Base-by-base conservation (phyloP, 1,140 invertebrate species). In the Solenopsis invicta region DNA sequence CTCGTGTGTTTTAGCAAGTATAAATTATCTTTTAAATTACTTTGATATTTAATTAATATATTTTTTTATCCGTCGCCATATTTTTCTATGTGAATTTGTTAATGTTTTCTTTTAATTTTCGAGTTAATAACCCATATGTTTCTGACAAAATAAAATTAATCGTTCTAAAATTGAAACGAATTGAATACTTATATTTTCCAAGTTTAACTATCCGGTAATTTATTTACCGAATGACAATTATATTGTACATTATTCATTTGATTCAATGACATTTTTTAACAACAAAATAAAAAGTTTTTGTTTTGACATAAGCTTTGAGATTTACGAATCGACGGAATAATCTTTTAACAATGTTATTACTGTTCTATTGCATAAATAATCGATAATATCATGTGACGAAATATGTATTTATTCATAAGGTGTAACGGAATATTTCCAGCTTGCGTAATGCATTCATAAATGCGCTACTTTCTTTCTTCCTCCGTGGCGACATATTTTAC, bases 321-420 rank as follows among this genome's bases (percentile, higher is more conserved):
- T 56, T 74, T 37, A 56, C 9, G 16, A 50, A 56, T 21, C 13
- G 34, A 37, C n/a, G 13, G 52, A 59, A 21, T 37, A 56, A 64
- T 48, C 37, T 45, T 62, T 77, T 34, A 77, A 77, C 37, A 24
- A 45, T 48, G 21, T 64, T 48, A 74, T 18, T 18, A 48, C 0
- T 0, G 8, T 56, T 59, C 8, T 16, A 18, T 76, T 45, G 41
- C 37, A 80, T 69, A 77, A 77, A 77, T 77, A 67, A 78, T 76
- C 37, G 29, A 54, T 71, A 61, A 29, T 48, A 41, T 8, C 24
- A 12, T n/a, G 29, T 34, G 50, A 48, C 18, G 21, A 59, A 72
- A 34, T 59, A 82, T 72, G 34, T 59, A 82, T 48, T 82, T 59
- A 82, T 82, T 82, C 80, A 48, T 82, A 74, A 72, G 21, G 24